Percentiles rank a stretch among this genome's conserved stretches.
phyloP scores from a whole-genome alignment of 2,888 invertebrate species.

The Latrodectus hesperus region DNA sequence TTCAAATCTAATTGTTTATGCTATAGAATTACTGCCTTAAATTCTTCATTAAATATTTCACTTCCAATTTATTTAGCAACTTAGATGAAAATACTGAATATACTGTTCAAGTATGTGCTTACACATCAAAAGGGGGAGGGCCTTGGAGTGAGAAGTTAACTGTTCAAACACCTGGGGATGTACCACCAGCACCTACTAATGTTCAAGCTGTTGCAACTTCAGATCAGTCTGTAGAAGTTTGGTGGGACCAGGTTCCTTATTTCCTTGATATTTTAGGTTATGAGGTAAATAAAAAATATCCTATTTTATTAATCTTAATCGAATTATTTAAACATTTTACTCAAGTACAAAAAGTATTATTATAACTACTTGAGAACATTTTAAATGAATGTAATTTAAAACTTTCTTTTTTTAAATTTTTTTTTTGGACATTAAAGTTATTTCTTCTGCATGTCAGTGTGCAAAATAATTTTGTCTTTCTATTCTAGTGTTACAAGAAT shows the following conservation, averaged over 20 bases:
- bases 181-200: conserved; percentile 93
- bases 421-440: too few species aligned
- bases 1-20: neutral
- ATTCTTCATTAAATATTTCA: too few species aligned
- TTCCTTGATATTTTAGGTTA: conserved; percentile 80
- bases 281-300: conserved; percentile 75
- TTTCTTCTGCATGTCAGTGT: too few species aligned
- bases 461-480: too few species aligned
- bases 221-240: conserved; percentile 90
- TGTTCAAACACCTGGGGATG: conserved; percentile 89
- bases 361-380: too few species aligned
- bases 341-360: too few species aligned
- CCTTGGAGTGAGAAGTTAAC: conserved; percentile 91
- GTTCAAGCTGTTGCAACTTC: conserved; percentile 95
- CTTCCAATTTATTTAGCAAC: conserved; percentile 60
- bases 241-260: conserved; percentile 74
- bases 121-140: conserved; percentile 91
- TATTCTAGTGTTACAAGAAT: too few species aligned
- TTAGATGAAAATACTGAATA: conserved; percentile 96
- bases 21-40: neutral
- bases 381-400: too few species aligned
- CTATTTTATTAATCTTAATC: too few species aligned
- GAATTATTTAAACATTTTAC: too few species aligned
- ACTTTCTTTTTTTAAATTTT: too few species aligned
- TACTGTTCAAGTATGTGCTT: conserved; percentile 85